These are phyloP conservation scores for Castor canadensis DNA, from an alignment of 2,113 vertebrate species.

Conservation along the genomic window DNA sequence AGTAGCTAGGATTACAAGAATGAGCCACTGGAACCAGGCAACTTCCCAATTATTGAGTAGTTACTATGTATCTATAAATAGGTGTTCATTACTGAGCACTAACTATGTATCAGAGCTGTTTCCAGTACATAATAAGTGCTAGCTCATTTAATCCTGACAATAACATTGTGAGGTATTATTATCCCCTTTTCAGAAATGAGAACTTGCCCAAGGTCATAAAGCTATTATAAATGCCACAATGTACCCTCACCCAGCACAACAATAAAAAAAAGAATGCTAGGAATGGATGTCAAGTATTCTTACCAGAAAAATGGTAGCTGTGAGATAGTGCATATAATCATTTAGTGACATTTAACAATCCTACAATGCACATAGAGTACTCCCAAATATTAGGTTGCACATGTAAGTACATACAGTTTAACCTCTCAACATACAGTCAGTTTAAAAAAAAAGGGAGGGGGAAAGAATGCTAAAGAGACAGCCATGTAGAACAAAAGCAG, in stretches of 20 bases:
- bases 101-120: neutral
- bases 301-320: neutral
- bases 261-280: neutral
- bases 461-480: neutral
- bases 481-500: neutral
- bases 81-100: neutral
- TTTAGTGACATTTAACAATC: neutral
- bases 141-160: neutral
- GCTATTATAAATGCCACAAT: too few species aligned
- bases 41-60: neutral
- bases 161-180: neutral
- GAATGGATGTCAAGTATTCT: neutral
- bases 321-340: neutral
- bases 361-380: neutral
- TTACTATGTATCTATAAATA: neutral
- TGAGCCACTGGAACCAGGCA: too few species aligned
- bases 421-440: neutral
- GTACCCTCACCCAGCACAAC: too few species aligned
- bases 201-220: neutral
- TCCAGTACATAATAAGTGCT: neutral
- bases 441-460: neutral
- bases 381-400: neutral
- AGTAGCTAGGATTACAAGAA: too few species aligned
- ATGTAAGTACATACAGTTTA: neutral
- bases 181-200: neutral